These are phyloP conservation scores for Alcedo quadribrachys DNA, from an alignment of 2,797 vertebrate genomes.

Conservation along the genomic window DNA sequence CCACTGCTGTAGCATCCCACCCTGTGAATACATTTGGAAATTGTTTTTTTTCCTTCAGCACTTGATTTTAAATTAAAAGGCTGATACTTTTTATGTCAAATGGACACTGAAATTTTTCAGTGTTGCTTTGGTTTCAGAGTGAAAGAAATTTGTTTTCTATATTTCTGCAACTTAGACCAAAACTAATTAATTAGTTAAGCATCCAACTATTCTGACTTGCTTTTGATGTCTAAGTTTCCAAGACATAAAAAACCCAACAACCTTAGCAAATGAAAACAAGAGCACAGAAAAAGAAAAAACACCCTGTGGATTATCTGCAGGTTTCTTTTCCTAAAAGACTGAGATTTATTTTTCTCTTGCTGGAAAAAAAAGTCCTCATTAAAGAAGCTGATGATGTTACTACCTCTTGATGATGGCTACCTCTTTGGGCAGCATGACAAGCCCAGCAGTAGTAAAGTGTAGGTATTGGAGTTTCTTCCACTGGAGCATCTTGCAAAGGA, in stretches of 20 bases:
- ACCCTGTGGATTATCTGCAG: slow-evolving; percentile 22
- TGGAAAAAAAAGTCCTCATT: slow-evolving; percentile 5
- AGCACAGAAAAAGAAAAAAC: background rate
- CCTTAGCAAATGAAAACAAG: slow-evolving; percentile 28
- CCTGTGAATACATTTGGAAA: background rate
- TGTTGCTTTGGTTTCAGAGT: background rate
- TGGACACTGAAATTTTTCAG: background rate
- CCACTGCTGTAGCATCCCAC: background rate
- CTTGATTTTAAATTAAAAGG: background rate
- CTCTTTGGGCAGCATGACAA: background rate
- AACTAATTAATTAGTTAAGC: slow-evolving; percentile 48
- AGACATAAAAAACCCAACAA: slow-evolving; percentile 7
- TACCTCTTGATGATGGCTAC: background rate
- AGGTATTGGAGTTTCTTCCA: background rate
- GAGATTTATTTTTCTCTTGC: background rate
- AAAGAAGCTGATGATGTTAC: slow-evolving; percentile 10
- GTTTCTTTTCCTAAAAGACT: background rate
- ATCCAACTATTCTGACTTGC: background rate
- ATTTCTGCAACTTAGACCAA: slow-evolving; percentile 37
- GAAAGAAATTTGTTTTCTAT: slow-evolving; percentile 11
- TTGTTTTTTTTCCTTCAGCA: background rate
- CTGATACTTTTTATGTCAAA: background rate
- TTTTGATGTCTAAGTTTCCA: slow-evolving; percentile 45
- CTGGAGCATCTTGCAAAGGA: background rate
- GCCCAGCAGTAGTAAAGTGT: background rate